Base-by-base conservation (phyloP, 2,797 vertebrate species). In the Chromis chromis region DNA sequence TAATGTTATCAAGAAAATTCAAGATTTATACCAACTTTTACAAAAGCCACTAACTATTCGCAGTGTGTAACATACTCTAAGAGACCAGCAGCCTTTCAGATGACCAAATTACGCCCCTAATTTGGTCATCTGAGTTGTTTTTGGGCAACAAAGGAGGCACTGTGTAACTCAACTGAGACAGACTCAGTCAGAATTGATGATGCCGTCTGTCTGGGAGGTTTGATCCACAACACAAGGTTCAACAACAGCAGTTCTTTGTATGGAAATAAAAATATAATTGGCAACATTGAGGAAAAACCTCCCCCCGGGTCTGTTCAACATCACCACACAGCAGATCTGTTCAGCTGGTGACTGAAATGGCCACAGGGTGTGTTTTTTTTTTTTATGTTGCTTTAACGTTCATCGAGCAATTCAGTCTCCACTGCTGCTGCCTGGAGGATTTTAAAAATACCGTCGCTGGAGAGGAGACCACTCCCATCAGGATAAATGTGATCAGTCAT, bases 381-480 rank as follows among this genome's bases (percentile, higher is more conserved):
- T 72, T 76, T 65, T 58, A 63, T 67, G 50, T 60, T 2, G 53
- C 66, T 66, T 69, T 65, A 74, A 71, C 17, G 64, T 62, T 80
- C 70, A 74, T 50, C 17, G 19, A 84, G 52, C 74, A 72, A 50
- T 72, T 79, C 48, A 24, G 33, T 57, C 65, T 57, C 46, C 58
- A 40, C 10, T 16, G 33, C 31, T 33, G 42, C 10, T 16, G 64
- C 81, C 76, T 78, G 0, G 53, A 67, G 76, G 77, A 60, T 25
- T 17, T 22, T 16, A 31, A 42, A 57, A 36, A 70, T 62, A 56
- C 13, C 11, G 44, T 24, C 59, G 40, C 17, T 36, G 53, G 27
- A 25, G 80, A 22, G 16, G 48, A 71, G 56, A 64, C 64, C 40
- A 58, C 79, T 74, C 76, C 74, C 80, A 59, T 71, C 44, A n/a